Evolutionary conservation across 2,888 invertebrate genomes (phyloP).

Genomic region (Ectemnius lituratus): DNA sequence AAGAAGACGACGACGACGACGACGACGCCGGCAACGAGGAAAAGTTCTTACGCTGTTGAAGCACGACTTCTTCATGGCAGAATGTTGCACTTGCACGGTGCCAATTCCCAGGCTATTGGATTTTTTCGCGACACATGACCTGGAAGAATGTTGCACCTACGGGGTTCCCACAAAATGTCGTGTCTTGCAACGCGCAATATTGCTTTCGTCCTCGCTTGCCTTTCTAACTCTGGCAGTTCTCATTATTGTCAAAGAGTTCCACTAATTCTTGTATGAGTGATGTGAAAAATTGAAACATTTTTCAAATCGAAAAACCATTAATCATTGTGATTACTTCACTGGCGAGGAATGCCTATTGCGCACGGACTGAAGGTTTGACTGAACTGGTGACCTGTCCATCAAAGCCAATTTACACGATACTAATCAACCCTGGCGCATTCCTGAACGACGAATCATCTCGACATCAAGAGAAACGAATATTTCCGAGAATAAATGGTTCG

Average conservation of each 20-base stretch:
- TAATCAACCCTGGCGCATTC: background rate
- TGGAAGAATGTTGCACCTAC: slow-evolving; percentile 5
- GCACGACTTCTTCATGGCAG: slow-evolving; percentile 58
- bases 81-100: slow-evolving; percentile 48
- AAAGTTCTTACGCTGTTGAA: slow-evolving; percentile 51
- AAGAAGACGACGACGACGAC: slow-evolving; percentile 17
- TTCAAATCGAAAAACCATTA: no score
- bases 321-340: slow-evolving; percentile 25
- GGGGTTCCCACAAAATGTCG: background rate
- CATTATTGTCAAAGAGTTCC: no score
- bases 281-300: no score
- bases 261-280: no score
- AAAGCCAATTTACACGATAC: background rate
- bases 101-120: slow-evolving; percentile 58
- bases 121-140: slow-evolving; percentile 21
- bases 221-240: no score
- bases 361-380: background rate
- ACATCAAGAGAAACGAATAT: background rate
- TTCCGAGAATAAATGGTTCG: background rate
- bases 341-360: slow-evolving; percentile 21
- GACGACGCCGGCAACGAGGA: slow-evolving; percentile 22
- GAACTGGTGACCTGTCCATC: background rate
- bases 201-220: no score
- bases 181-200: no score
- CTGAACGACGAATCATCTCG: background rate